Evolutionary conservation across 2,888 invertebrate genomes (phyloP), one percentile per base, ranked within the genome.

Genomic region (Pemphredon lugubris): DNA sequence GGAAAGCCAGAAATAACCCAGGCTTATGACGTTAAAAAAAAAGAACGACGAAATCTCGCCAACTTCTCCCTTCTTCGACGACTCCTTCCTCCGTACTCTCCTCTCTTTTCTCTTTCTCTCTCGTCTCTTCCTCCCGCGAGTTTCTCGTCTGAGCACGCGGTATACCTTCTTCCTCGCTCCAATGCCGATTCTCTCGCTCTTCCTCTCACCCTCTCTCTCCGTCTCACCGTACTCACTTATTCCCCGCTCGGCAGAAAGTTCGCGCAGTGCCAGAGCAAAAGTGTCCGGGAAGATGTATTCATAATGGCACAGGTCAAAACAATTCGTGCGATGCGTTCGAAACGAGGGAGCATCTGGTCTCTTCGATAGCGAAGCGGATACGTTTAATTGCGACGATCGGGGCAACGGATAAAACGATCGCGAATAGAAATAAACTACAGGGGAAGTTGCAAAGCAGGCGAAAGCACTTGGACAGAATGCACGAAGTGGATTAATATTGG

Each of bases 1-100:
- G 32, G 61, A 51, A 53, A 47, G 73, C 74, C 75, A 76, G 73
- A 75, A 79, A 79, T 79, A 79, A 63, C 75, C 67, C 45, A 57
- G 69, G 64, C 73, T 78, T 64, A 70, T 55, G 61, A 64, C 45
- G 61, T 55, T 16, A 6, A 54, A 53, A 40, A 48, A 57, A 50
- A 61, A 61, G 55, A 51, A 39, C 61, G 67, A 72, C 75, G 75
- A 78, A 78, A 78, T 79, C 76, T 64, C 71, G 65, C 40, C 61
- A 58, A 64, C 66, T 61, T 67, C 61, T 48, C 58, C 34, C 71
- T 58, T 64, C 64, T 53, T 60, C 55, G 53, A 37, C 14, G 55
- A 34, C 64, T 50, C 59, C n/a, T 47, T 55, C 51, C 61, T 58
- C 57, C 64, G 54, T 26, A 39, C 2, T 69, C 47, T 68, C 65